Base-by-base conservation (phyloP, 2,113 vertebrate species). In the Apistogramma diplotaenia region DNA sequence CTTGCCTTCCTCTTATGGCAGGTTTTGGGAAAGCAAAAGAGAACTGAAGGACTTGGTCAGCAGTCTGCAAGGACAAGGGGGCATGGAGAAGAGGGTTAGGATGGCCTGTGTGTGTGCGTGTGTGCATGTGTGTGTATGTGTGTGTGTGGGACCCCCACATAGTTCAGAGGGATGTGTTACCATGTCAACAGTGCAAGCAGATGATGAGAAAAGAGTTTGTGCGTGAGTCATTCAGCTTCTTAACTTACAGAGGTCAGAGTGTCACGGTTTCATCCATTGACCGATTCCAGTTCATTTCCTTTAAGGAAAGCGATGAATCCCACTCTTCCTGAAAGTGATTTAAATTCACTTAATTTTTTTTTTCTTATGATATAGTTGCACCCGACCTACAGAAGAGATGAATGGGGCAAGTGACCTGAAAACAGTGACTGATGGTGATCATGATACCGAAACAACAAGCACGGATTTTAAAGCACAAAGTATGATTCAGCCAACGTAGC, bases 151-250 rank as follows among this genome's bases (percentile, higher is more conserved):
- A 92, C 87, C 86, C 87, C 85, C 93, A 81, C 90, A 29, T 89
- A 92, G 89, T 92, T 93, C 77, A 91, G 91, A 89, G 83, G 78
- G 89, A 85, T 92, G 80, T 75, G 84, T 92, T 89, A 87, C 91
- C 84, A 89, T 85, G 85, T 91, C 87, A 91, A 91, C 87, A 91
- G 87, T 89, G 82, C 16, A 76, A 87, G 67, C 78, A 76, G 83
- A 74, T 60, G 75, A 90, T 83, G 91, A 79, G 86, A 90, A 88
- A 43, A 8, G 40, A 58, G 76, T 78, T 55, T 74, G 67, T 60
- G 81, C 12, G 51, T 31, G 67, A 73, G 71, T 57, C 53, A 46
- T 62, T 77, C 37, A 19, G 57, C 84, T 78, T 84, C 83, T 85
- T 81, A 72, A 43, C 27, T 84, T 73, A 77, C 62, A 85, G 59